Evolutionary conservation across 30 jellyfish, hydroid and myxozoan species (phyloP), one percentile per base, ranked within the genome.

Genomic region (Aurelia aurita): DNA sequence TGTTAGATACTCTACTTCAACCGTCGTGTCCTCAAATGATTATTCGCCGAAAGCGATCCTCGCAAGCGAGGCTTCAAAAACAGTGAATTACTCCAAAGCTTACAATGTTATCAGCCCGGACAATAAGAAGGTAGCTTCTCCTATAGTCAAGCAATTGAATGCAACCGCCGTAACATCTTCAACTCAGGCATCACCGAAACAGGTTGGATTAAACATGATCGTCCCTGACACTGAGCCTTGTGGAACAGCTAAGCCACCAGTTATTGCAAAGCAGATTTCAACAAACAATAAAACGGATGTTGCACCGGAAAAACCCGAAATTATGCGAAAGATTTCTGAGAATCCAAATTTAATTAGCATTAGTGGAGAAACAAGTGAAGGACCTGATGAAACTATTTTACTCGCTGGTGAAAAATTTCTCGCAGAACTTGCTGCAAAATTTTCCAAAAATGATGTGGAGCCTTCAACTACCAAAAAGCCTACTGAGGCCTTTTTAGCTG

Each of bases 381-480:
- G 78, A n/a, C 58, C 94, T 3, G 98, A 95, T 35, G 97, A 88
- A 73, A 79, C 96, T 26, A 84, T 95, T 35, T 54, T 95, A 74
- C 80, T 85, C 21, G 99, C 99, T 22, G 99, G 99, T 31, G 99
- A 95, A 54, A 83, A 78, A 83, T 95, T 95, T 51, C 79, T 94
- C 6, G 99, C 96, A 57, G 96, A 94, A 20, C 87, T 94, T 46
- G 89, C 97, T 7, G 99, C 99, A 5, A 94, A 89, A 68, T 69
- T 87, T 46, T 77, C 90, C 3, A 80, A 87, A 19, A 53, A n/a
- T 67, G 34, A 31, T 61, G 43, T 23, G 25, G 87, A 69, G 26
- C 29, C 16, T 14, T n/a, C 87, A 10, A 58, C 81, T 1, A 9
- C 86, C 13, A 13, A 15, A 19, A 32, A 22, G 26, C 19, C 83